Evolutionary conservation across 2,113 vertebrate genomes (phyloP).

Genomic region (Prionailurus bengalensis): DNA sequence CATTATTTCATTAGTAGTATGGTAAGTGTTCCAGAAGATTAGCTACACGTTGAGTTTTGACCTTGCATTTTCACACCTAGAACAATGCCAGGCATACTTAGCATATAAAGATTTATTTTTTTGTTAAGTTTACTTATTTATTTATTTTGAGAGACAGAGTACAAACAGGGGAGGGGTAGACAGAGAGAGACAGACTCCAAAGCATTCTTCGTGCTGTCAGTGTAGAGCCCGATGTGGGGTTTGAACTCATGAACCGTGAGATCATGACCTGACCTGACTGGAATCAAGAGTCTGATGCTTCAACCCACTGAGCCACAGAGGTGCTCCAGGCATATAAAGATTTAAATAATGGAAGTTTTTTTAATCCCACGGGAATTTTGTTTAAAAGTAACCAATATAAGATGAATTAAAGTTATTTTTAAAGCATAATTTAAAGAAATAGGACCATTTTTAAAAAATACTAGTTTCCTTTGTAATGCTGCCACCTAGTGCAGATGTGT

Average conservation of each 20-base stretch:
- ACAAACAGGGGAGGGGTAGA: no score
- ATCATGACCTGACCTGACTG: no score
- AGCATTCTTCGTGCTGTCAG: no score
- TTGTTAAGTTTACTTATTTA: no score
- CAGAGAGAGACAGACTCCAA: no score
- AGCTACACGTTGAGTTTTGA: constrained; percentile 25
- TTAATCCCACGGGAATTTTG: constrained; percentile 15
- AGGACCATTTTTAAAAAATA: neutral
- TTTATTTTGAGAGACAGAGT: no score
- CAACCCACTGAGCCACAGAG: no score
- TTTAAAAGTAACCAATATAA: constrained; percentile 6
- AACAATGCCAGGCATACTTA: neutral
- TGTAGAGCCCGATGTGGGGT: no score
- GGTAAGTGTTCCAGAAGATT: neutral
- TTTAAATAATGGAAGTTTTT: neutral
- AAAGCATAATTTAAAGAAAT: constrained; percentile 18
- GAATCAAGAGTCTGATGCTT: no score
- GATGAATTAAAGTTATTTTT: constrained; percentile 40
- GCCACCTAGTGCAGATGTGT: constrained; percentile 90
- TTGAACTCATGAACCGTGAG: no score
- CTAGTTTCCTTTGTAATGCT: constrained; percentile 75
- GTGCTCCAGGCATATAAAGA: neutral
- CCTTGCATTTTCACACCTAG: neutral
- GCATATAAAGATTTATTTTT: neutral
- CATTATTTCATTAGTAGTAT: constrained; percentile 36